phyloP scores from a whole-genome alignment of 2,888 invertebrate species.

The Desoria tigrina region DNA sequence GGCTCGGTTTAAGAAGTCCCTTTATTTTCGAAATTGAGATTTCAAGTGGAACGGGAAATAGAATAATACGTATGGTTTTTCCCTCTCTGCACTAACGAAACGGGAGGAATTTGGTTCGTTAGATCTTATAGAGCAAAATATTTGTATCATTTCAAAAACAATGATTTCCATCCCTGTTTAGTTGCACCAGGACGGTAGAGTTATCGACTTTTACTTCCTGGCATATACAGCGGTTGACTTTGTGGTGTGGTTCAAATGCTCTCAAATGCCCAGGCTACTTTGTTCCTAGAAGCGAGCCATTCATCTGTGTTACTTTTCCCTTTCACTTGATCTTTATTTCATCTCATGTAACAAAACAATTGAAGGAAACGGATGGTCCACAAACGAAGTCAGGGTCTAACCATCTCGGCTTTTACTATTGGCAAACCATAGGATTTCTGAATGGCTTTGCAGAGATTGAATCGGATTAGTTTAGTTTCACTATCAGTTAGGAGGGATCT shows the following conservation, averaged over 20 bases:
- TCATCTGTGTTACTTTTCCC: slow-evolving; percentile 1
- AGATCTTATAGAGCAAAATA: too few species aligned
- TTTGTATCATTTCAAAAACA: too few species aligned
- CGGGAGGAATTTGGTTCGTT: too few species aligned
- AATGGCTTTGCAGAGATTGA: slow-evolving; percentile 4
- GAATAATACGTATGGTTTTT: too few species aligned
- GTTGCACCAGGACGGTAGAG: not conserved
- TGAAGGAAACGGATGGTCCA: not conserved
- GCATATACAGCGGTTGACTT: too few species aligned
- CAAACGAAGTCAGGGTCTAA: not conserved
- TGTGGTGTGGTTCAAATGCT: too few species aligned
- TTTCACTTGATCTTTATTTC: slow-evolving; percentile 9
- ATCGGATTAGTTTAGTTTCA: slow-evolving; percentile 8
- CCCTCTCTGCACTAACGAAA: too few species aligned
- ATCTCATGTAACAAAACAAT: not conserved
- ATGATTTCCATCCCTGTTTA: too few species aligned
- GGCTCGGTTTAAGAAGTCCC: too few species aligned
- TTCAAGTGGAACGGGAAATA: too few species aligned
- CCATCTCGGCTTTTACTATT: not conserved
- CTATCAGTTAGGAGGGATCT: not conserved
- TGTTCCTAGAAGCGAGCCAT: not conserved
- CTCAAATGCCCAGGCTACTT: too few species aligned
- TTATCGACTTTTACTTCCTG: not conserved
- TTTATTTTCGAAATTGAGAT: too few species aligned
- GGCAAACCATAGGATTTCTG: not conserved